A percentile compares a stretch with the other conserved stretches of the same genome.
Evolutionary conservation across 92 coral and sea anemone species (phyloP).

Genomic region (Siderastrea radians): DNA sequence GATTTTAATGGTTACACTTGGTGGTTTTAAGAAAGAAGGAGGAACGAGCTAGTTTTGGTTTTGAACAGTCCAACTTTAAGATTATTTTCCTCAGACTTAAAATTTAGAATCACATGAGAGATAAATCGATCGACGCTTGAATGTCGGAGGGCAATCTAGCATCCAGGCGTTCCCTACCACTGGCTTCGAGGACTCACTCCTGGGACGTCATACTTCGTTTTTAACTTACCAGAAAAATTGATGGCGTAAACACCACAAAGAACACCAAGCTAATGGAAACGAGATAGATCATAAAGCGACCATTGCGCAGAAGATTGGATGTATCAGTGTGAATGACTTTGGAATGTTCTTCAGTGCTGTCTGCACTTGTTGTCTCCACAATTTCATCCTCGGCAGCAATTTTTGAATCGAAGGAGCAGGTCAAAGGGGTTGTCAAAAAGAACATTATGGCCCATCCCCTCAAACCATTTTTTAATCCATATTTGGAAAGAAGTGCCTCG

Average conservation of each 20-base stretch:
- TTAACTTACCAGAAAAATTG: constrained; percentile 2
- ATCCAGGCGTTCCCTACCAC: too few relatives aligned
- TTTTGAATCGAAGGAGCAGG: background rate
- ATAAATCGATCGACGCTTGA: too few relatives aligned
- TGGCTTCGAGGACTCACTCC: too few relatives aligned
- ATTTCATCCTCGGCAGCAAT: background rate
- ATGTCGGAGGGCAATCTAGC: too few relatives aligned
- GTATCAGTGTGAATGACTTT: background rate
- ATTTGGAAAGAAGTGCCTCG: background rate
- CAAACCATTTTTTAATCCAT: background rate
- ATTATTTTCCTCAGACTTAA: too few relatives aligned
- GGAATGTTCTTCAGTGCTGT: background rate
- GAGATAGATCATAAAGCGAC: background rate
- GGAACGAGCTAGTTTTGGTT: background rate
- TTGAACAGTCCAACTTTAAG: too few relatives aligned
- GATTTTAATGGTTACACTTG: too few relatives aligned
- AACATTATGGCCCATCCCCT: too few relatives aligned
- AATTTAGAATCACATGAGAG: too few relatives aligned
- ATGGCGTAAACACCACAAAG: background rate
- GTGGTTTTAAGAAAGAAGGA: background rate
- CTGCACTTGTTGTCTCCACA: background rate
- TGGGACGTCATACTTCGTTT: too few relatives aligned
- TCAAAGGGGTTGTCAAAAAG: background rate
- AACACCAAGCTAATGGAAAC: constrained; percentile 6
- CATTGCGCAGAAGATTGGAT: background rate